Evolutionary conservation across 2,113 vertebrate genomes (phyloP).

Genomic region (Dasyprocta punctata): DNA sequence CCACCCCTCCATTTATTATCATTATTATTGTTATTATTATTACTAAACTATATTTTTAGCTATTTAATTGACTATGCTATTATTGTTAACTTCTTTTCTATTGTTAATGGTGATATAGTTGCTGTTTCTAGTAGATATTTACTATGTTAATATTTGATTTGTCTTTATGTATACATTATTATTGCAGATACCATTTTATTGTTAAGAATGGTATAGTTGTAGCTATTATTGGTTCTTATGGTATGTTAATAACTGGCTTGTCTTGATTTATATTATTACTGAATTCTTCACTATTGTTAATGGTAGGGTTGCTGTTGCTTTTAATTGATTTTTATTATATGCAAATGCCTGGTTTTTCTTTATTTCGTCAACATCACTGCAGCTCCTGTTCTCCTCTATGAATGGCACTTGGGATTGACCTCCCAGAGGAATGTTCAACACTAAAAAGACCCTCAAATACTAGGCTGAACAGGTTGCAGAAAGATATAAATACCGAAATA

Average conservation of each 20-base stretch:
- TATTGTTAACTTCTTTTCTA: neutral
- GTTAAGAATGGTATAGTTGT: neutral
- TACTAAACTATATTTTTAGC: too few relatives aligned
- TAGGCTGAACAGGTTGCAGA: neutral
- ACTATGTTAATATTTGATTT: neutral
- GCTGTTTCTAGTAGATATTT: neutral
- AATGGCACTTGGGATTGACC: neutral
- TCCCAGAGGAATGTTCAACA: neutral
- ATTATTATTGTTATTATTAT: neutral
- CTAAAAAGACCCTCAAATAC: neutral
- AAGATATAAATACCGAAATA: neutral
- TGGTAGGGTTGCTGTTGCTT: neutral
- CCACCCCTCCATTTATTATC: neutral
- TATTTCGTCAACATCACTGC: neutral
- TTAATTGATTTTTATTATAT: neutral
- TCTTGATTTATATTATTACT: neutral
- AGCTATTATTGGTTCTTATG: neutral
- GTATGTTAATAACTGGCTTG: neutral
- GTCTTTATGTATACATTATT: neutral
- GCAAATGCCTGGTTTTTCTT: neutral
- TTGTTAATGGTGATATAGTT: neutral
- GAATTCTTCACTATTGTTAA: neutral
- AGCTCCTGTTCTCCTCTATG: neutral
- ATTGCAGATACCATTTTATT: neutral
- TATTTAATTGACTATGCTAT: neutral